These are phyloP conservation scores for Mastacembelus armatus DNA, from an alignment of 2,797 vertebrate genomes.

Conservation along the genomic window DNA sequence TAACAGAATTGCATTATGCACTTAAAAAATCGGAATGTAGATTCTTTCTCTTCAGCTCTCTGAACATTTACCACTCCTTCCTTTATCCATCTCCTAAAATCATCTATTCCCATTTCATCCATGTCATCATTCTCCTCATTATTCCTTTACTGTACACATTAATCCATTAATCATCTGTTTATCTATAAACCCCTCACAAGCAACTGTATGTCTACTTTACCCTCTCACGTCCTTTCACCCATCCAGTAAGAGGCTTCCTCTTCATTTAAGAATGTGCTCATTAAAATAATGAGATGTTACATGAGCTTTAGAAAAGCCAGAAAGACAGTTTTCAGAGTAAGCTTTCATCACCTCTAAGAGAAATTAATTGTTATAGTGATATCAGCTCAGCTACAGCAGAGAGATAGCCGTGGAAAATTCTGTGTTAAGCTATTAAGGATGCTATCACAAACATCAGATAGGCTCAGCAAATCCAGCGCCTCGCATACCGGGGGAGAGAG, in stretches of 20 bases:
- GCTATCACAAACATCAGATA: conserved; percentile 82
- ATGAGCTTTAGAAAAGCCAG: conserved; percentile 67
- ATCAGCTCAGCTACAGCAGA: conserved; percentile 74
- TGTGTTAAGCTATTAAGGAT: conserved; percentile 77
- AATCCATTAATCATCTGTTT: conserved; percentile 19
- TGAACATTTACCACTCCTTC: conserved; percentile 3
- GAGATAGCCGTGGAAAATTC: conserved; percentile 72
- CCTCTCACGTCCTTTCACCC: not conserved
- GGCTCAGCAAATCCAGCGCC: conserved; percentile 78
- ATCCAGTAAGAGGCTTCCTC: conserved; percentile 25
- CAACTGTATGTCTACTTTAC: conserved; percentile 8
- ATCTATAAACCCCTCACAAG: conserved; percentile 16
- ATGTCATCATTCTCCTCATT: conserved; percentile 8
- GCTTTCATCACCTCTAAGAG: conserved; percentile 77
- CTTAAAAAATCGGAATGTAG: too few species aligned
- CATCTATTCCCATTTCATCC: conserved; percentile 15
- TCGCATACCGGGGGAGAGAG: conserved; percentile 28
- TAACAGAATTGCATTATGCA: too few species aligned
- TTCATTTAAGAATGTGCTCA: conserved; percentile 44
- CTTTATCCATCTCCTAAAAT: conserved; percentile 5
- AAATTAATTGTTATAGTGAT: conserved; percentile 83
- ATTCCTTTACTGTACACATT: conserved; percentile 14
- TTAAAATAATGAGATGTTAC: conserved; percentile 68
- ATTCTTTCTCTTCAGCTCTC: not conserved
- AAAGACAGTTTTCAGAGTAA: conserved; percentile 71